Base-by-base conservation (phyloP, 2,797 vertebrate species). In the Apogon talboti region DNA sequence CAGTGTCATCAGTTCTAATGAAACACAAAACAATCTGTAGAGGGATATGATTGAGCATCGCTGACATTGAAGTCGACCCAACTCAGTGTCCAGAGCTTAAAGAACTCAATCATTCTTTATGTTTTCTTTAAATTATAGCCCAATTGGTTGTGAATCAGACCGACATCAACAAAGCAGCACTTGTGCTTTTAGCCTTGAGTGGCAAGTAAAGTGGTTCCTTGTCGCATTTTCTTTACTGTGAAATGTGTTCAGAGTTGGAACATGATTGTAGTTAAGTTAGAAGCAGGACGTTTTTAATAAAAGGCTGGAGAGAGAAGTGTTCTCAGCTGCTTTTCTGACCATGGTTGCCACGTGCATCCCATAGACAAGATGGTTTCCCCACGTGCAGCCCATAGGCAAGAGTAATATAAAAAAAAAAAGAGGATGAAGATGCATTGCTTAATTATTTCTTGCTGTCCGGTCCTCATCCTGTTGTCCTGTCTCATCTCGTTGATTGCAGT, bases 161-260 rank as follows among this genome's bases (percentile, higher is more conserved):
- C 21, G 28, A 14, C 11, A 1, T 5, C 58, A 35, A 54, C 30
- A 43, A 28, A 66, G 19, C 62, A 33, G 53, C 19, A 66, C 44
- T 19, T 66, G 43, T 53, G 57, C 19, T 35, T 35, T 47, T 65
- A 42, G 71, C 47, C 33, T 50, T 42, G 45, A 53, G 53, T 43
- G 48, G 54, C 2, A 19, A 65, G 58, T 74, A 56, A 70, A 63
- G 37, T 14, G 1, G n/a, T 40, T 14, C 13, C 24, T 48, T n/a
- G 63, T 75, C 66, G 58, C 57, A n/a, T 5, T 66, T 44, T 69
- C 58, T 61, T 74, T 79, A 53, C 59, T 50, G 67, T 82, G 81
- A 80, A 84, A 81, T 53, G 47, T 2, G 67, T 76, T 86, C 59
- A 72, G 57, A 82, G 53, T 11, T 38, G 10, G 28, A 10, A 66